Conservation (phyloP, 2,888 invertebrate species). For the Incurvaria masculella region DNA sequence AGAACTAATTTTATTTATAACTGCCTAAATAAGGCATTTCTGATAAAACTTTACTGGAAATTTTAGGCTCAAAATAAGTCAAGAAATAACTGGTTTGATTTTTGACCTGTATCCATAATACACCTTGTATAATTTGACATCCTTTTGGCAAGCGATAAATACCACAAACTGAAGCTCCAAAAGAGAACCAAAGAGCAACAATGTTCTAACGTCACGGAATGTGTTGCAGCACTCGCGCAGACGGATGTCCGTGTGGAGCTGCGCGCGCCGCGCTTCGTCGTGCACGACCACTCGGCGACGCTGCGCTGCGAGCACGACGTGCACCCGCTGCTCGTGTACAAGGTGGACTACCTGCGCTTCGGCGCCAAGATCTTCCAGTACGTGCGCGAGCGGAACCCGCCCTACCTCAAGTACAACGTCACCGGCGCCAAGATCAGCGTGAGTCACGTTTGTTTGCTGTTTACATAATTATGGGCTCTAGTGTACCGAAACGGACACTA, state of each 20-base stretch:
- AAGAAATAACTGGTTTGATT: too few relatives aligned
- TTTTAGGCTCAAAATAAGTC: too few relatives aligned
- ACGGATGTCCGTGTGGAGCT: constrained; percentile 61
- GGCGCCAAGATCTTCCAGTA: constrained; percentile 72
- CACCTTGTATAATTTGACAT: too few relatives aligned
- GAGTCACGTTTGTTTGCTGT: constrained; percentile 43
- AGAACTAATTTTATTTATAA: too few relatives aligned
- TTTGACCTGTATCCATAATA: too few relatives aligned
- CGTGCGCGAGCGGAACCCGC: constrained; percentile 72
- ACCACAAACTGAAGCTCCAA: too few relatives aligned
- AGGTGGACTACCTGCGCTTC: constrained; percentile 40
- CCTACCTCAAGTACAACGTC: constrained; percentile 61
- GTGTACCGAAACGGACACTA: not conserved
- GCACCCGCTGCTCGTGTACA: constrained; percentile 67
- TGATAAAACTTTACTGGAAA: too few relatives aligned
- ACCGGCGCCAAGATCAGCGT: constrained; percentile 70
- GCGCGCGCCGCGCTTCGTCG: constrained; percentile 67
- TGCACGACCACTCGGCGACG: constrained; percentile 64
- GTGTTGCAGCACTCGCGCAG: constrained; percentile 39
- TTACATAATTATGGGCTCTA: not conserved
- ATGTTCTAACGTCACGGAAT: too few relatives aligned
- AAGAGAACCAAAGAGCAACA: too few relatives aligned
- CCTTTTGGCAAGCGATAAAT: too few relatives aligned
- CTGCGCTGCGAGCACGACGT: constrained; percentile 75
- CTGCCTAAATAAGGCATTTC: too few relatives aligned